Evolutionary conservation across 37 sponge, comb jelly and placozoan species (phyloP), one percentile per base, ranked within the genome.

Genomic region (Ephydatia muelleri): DNA sequence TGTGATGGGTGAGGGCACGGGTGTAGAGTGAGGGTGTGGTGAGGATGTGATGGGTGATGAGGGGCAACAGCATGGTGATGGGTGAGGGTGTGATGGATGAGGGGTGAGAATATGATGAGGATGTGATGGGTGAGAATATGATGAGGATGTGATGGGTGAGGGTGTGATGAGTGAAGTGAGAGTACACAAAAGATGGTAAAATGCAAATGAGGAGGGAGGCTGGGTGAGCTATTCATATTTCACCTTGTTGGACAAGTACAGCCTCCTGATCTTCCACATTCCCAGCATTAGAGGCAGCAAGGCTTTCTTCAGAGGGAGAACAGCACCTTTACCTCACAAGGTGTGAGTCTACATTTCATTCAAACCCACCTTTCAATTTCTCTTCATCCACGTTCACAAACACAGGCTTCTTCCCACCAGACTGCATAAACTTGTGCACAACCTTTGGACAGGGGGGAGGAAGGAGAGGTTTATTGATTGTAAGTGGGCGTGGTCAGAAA

Each of bases 351-450:
- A 57, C 16, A 14, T 57, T 11, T 57, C 19, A 1, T 19, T 57
- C 0, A 13, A 57, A 14, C 37, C 16, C 14, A 80, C 85, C 93
- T 71, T 89, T 69, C 68, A 93, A 40, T 26, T 87, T 66, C 37
- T 86, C 89, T 36, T 85, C 83, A 76, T 95, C 90, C 36, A 95
- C 82, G 75, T 92, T 85, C 23, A 81, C 57, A 66, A 95, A 95
- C 23, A 80, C 87, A 0, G 87, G 77, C 25, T 84, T 83, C 34
- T 83, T 91, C 38, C 72, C 28, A 22, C 82, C 77, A 57, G 57
- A 21, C 19, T 57, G 57, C 69, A 84, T 29, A 36, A 84, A 92
- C 68, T 76, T 88, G 80, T 91, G 85, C 34, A 83, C 87, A 26
- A 70, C 37, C 88, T 88, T 48, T 39, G 65, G 19, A 8, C 4